Evolutionary conservation across 2,113 vertebrate genomes (phyloP), one percentile per base, ranked within the genome.

Genomic region (Oryzias celebensis): DNA sequence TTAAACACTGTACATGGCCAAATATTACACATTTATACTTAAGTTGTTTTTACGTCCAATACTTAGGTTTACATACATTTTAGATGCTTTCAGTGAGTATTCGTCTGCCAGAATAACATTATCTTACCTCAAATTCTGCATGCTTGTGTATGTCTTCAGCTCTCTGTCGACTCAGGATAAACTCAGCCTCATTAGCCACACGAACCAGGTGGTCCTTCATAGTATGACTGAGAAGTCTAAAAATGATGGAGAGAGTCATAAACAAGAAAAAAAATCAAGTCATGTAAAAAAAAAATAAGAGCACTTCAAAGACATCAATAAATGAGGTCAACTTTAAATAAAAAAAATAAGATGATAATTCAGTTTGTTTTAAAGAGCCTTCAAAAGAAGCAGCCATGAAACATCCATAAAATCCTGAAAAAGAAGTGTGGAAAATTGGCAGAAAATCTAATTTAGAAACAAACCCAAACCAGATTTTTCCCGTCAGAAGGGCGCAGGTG

Each of bases 181-280:
- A 99, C 78, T 98, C 97, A 3, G 97, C 97, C 91, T 99, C 97
- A 55, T 98, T 99, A 53, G 96, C 97, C 52, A 99, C 97, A 70
- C 97, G 94, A 47, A 98, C 97, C 79, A 99, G 92, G 84, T 99
- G 97, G 83, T 99, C 97, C 89, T 98, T 99, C 97, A 98, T 98
- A 50, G 96, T 98, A 87, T 99, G 97, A 84, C 97, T 98, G 78
- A 98, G 89, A 78, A 99, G 90, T 76, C 97, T 99, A 77, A 14
- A 16, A 52, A 78, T 77, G 50, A 61, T 7, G 23, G 12, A 78
- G 14, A 83, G 15, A 36, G 41, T 36, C 57, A 68, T 68, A 52
- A 28, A 15, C 18, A 14, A 52, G 13, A 14, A 26, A 14, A 4
- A 16, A 18, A 13, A 41, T 20, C 48, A 14, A 20, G 12, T 60